Conservation (phyloP, 2,888 invertebrate genomes). For the Agelastica alni region DNA sequence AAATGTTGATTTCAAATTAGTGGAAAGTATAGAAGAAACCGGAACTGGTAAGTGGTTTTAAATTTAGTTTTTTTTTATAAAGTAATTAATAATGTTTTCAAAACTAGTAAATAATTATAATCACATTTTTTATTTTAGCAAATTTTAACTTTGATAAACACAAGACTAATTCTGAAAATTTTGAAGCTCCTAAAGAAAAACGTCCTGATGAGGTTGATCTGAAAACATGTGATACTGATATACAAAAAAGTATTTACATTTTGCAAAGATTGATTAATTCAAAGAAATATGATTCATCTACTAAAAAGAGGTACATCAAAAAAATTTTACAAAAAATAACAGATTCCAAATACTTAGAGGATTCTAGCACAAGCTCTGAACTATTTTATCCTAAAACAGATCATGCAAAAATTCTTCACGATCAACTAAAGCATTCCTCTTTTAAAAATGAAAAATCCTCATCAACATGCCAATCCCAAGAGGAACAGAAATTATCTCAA, state of each 20-base stretch:
- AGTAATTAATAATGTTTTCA: background rate
- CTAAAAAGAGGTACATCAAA: conserved; percentile 67
- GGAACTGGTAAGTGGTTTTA: conserved; percentile 1
- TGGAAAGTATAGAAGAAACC: background rate
- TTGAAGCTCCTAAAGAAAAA: conserved; percentile 1
- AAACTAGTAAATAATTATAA: background rate
- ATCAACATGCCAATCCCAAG: conserved; percentile 6
- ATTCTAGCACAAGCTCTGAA: conserved; percentile 60
- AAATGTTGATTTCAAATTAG: too few species aligned
- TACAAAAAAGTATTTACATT: conserved; percentile 66
- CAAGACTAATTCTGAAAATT: conserved; percentile 4
- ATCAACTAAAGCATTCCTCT: conserved; percentile 7
- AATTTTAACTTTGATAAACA: background rate
- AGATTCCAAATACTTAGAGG: conserved; percentile 64
- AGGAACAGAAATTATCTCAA: conserved; percentile 1
- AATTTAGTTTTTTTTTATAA: background rate
- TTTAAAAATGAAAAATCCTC: conserved; percentile 9
- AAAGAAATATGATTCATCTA: conserved; percentile 62
- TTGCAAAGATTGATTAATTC: conserved; percentile 64
- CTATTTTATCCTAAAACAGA: conserved; percentile 55
- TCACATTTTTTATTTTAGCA: too few species aligned
- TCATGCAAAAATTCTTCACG: conserved; percentile 7
- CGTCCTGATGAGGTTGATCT: background rate
- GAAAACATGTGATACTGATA: conserved; percentile 54
- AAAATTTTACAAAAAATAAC: conserved; percentile 67